Evolutionary conservation across 2,797 vertebrate genomes (phyloP), one percentile per base, ranked within the genome.

Genomic region (Sebastes itinus): DNA sequence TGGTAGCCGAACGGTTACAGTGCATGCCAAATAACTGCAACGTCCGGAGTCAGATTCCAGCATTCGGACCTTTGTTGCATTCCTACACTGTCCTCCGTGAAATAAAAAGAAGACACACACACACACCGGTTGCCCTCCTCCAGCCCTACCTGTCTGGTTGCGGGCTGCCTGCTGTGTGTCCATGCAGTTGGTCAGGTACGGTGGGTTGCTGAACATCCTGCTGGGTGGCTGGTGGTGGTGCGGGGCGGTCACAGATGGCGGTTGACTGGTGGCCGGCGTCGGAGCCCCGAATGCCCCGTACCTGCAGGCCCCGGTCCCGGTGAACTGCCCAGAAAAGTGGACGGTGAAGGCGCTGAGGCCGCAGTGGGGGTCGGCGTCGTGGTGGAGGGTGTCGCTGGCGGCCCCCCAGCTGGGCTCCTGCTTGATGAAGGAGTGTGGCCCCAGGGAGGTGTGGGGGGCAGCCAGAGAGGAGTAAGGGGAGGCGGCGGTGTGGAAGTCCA

Each of bases 271-370:
- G 8, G 90, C 4, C 0, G 93, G 8, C 0, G 94, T 58, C 0
- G 97, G 95, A 1, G 97, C 96, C 22, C 97, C 97, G 59, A 98
- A 98, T 2, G 98, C 92, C 7, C 97, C 98, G 74, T 98, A 99
- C 93, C 98, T 96, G 82, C 98, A 99, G 78, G 98, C 98, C 18
- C 98, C 98, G 0, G 98, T 99, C 63, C 98, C 98, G 0, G 97
- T 98, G 93, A 99, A 98, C 94, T 99, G 98, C n/a, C 98, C 98
- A 0, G 98, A 99, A 95, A 99, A 99, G 93, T 99, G 98, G 8
- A 99, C 97, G 2, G 98, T 99, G 94, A 99, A 99, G 89, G 98
- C 98, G 77, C 98, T 99, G 82, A 99, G 94, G 82, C 96, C 95
- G 59, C 98, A 99, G 85, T 99, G 97, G 35, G 95, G 95, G 91